Evolutionary conservation across 2,797 vertebrate species (phyloP), one percentile per base, ranked within the genome.

Genomic region (Allobates femoralis): DNA sequence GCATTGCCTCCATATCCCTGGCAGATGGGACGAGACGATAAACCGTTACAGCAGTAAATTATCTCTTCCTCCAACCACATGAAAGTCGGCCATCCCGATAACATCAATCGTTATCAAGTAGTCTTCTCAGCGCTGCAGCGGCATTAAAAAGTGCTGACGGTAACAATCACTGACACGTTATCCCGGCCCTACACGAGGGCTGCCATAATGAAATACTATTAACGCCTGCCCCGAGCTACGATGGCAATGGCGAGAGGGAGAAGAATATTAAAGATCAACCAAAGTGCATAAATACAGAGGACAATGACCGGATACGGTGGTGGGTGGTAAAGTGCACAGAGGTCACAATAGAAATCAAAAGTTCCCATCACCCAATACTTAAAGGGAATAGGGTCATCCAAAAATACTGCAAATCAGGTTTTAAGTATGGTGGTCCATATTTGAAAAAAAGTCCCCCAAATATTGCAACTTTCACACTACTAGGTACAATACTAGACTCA

Each of bases 71-170:
- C 30, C 30, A 26, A 60, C 55, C 71, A 37, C 81, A 60, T 60
- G 78, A 16, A 74, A 58, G 69, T 64, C 53, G n/a, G 50, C 62
- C 53, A 55, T 80, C 34, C 73, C n/a, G 67, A 86, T 85, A 80
- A 73, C 73, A 51, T 67, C 84, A 79, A 26, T 79, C 75, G 46
- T 5, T 4, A 74, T 23, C 26, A 55, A 60, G n/a, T n/a, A 26
- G 78, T 50, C 46, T 62, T 7, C 15, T 15, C 62, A 60, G 60
- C 34, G 55, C 76, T 18, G 32, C 23, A 21, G 55, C 32, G 77
- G 76, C 64, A 80, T 23, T 41, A 53, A 79, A 73, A 56, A 51
- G 37, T 80, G 77, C 84, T 86, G 78, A 86, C 14, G 51, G 32
- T 37, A 18, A 46, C 67, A 30, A 23, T 30, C 74, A 11, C 66